Base-by-base conservation (phyloP, 2,113 vertebrate species). In the Silurus asotus region DNA sequence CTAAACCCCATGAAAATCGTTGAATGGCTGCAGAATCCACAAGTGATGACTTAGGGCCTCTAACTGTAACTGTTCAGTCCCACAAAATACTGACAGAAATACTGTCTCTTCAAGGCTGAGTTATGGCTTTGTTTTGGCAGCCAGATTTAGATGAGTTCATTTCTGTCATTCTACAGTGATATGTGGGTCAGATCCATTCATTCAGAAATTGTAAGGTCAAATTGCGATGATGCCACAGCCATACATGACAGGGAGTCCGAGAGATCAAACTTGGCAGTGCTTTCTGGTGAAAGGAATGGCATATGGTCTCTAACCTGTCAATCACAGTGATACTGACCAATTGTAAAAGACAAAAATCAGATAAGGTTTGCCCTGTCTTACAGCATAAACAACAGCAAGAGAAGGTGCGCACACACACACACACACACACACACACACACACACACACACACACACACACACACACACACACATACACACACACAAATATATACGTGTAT, bases 261-360 rank as follows among this genome's bases (percentile, higher is more conserved):
- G 25, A 37, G 49, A 58, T 53, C 76, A 56, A 79, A 53, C 48
- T 51, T 75, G 72, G 48, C 72, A 75, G 48, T 2, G 11, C 10
- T 51, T 75, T 75, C 72, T 51, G 20, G 19, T 9, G 72, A 75
- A 49, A n/a, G 72, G 28, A 70, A 70, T 19, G 37, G 48, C 53
- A 75, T 75, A 53, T 3, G 4, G 25, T 2, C 14, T 79, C 11
- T 58, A 8, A 3, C 6, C 8, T 59, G 25, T 79, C 76, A 19
- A 37, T 79, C 76, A 79, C 76, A 79, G 55, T 58, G 55, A 79
- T 55, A 58, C 76, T 2, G 37, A 8, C 25, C 76, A 79, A 59
- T 58, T 59, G 8, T 59, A 19, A 8, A 15, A 5, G 8, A 79
- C 28, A 79, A 79, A 37, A 19, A 13, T 6, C 75, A 78, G 53